Percentiles rank a stretch among this genome's conserved stretches.
These are phyloP conservation scores for Drosophila siamana DNA, from an alignment of 2,888 invertebrate species.

Conservation along the genomic window DNA sequence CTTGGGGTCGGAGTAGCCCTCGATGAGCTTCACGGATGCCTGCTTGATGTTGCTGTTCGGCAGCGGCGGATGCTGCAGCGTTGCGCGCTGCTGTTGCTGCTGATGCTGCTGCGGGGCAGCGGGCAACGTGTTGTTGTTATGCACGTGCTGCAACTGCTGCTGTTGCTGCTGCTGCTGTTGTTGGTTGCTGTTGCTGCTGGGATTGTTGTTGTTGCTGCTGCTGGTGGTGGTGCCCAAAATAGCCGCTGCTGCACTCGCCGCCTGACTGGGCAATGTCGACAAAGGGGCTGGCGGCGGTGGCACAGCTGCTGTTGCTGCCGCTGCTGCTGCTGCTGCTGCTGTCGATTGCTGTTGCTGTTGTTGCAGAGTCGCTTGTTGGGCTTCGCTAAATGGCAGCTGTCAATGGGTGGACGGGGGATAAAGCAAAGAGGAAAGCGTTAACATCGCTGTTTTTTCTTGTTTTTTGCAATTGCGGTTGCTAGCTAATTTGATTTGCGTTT, in stretches of 20 bases:
- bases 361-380: conserved; percentile 73
- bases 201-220: conserved; percentile 47
- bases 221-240: conserved; percentile 62
- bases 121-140: conserved; percentile 71
- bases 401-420: conserved; percentile 19
- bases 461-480: conserved; percentile 29
- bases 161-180: conserved; percentile 34
- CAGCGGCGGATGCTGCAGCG: conserved; percentile 73
- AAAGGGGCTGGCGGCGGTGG: conserved; percentile 75
- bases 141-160: conserved; percentile 44
- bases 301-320: conserved; percentile 52
- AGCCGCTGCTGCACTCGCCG: conserved; percentile 55
- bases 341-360: conserved; percentile 48
- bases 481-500: conserved; percentile 76
- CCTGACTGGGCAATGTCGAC: conserved; percentile 74
- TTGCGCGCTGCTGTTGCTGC: conserved; percentile 68
- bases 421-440: conserved; percentile 31
- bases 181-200: conserved; percentile 38
- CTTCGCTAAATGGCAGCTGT: conserved; percentile 79
- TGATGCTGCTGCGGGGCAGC: conserved; percentile 50
- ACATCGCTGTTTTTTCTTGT: conserved; percentile 18
- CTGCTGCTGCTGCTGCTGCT: conserved; percentile 52
- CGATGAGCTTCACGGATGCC: conserved; percentile 84
- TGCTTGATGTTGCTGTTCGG: conserved; percentile 83
- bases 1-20: conserved; percentile 85